phyloP scores from a whole-genome alignment of 2,113 vertebrate species.

The Mesoclemmys tuberculata region DNA sequence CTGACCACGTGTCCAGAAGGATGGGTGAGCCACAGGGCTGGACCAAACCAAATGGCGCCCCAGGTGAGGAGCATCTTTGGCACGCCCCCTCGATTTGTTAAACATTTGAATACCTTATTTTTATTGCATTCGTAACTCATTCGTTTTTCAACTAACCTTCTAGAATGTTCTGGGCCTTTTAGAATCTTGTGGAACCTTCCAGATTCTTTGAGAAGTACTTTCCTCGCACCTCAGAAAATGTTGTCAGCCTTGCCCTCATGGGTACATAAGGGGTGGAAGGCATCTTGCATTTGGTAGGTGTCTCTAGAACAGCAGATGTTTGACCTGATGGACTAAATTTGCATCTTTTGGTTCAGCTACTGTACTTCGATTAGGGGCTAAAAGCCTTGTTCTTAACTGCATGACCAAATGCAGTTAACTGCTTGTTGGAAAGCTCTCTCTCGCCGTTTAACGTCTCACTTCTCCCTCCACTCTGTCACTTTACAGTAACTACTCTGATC shows the following conservation, averaged over 20 bases:
- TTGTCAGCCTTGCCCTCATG: too few relatives aligned
- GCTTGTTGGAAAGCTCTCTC: constrained; percentile 62
- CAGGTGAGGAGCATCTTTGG: too few relatives aligned
- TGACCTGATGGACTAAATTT: constrained; percentile 41
- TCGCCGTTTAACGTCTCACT: constrained; percentile 74
- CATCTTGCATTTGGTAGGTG: background rate
- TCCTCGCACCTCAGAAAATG: too few relatives aligned
- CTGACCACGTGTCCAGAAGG: background rate
- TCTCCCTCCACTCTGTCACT: constrained; percentile 71
- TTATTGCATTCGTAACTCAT: too few relatives aligned
- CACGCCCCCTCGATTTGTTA: too few relatives aligned
- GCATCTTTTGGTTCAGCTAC: constrained; percentile 42
- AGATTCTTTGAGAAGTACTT: too few relatives aligned
- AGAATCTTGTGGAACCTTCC: too few relatives aligned
- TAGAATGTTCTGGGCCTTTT: too few relatives aligned
- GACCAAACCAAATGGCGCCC: too few relatives aligned
- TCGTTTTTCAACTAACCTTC: too few relatives aligned
- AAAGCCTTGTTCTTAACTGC: constrained; percentile 52
- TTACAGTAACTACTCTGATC: constrained; percentile 74
- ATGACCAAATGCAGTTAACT: constrained; percentile 63
- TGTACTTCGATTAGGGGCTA: constrained; percentile 44
- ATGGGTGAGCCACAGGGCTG: background rate
- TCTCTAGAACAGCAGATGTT: constrained; percentile 24
- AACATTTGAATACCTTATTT: too few relatives aligned
- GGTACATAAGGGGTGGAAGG: background rate